A percentile compares a stretch with the other conserved stretches of the same genome.
phyloP scores from a whole-genome alignment of 2,888 invertebrate species.

The Sthenelais limicola region DNA sequence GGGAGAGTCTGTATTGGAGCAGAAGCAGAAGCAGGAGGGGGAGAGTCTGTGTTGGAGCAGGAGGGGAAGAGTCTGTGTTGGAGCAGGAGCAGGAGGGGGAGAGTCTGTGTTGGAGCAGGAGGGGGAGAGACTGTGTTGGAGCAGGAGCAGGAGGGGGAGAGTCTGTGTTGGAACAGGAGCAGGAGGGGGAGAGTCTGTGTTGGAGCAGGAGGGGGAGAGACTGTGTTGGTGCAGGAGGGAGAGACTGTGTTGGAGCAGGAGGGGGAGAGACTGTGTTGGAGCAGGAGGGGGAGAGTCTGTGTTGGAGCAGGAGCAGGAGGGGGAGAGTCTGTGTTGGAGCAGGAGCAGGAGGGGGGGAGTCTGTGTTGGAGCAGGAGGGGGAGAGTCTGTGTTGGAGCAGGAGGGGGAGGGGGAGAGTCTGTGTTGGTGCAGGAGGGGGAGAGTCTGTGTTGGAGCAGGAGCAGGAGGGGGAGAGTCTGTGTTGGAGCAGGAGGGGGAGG shows the following conservation, averaged over 20 bases:
- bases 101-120: neutral
- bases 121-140: neutral
- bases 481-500: neutral
- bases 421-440: neutral
- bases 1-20: no score
- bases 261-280: neutral
- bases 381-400: neutral
- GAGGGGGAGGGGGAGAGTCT: neutral
- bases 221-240: neutral
- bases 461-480: neutral
- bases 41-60: neutral
- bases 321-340: neutral
- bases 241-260: neutral
- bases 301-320: neutral
- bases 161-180: no score
- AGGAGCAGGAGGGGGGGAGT: neutral
- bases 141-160: neutral
- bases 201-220: neutral
- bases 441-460: neutral
- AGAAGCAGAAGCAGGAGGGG: neutral
- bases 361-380: neutral
- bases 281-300: neutral
- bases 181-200: neutral
- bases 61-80: neutral
- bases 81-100: neutral